These are phyloP conservation scores for Conopomorpha cramerella DNA, from an alignment of 1,140 invertebrate genomes.

Conservation along the genomic window DNA sequence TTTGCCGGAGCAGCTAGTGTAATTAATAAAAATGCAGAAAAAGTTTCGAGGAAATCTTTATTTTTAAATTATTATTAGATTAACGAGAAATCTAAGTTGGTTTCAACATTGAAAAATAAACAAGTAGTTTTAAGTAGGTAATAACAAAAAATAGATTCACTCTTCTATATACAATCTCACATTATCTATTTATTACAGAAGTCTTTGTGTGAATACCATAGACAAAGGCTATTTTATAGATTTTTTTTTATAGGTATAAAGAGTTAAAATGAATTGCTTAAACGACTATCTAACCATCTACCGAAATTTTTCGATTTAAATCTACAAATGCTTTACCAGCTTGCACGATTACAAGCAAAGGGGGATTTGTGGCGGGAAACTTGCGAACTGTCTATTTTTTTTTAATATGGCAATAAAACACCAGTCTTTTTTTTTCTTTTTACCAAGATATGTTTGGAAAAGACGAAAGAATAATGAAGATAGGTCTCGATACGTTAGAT, in stretches of 20 bases:
- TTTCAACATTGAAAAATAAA: conserved; percentile 40
- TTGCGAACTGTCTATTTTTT: background rate
- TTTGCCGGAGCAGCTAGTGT: too few species aligned
- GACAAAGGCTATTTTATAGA: conserved; percentile 12
- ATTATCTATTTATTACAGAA: conserved; percentile 8
- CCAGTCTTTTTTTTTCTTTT: background rate
- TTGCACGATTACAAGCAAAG: conserved; percentile 45
- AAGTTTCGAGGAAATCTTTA: conserved; percentile 30
- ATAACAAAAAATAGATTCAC: conserved; percentile 48
- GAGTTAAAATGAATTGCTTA: too few species aligned
- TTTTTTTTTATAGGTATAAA: too few species aligned
- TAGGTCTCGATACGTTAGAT: too few species aligned
- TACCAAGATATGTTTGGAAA: background rate
- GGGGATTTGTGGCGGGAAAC: conserved; percentile 19
- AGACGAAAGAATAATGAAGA: background rate
- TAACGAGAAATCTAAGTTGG: conserved; percentile 31
- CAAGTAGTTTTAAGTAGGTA: conserved; percentile 33
- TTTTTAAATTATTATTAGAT: conserved; percentile 36
- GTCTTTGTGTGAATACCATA: conserved; percentile 12
- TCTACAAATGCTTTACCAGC: conserved; percentile 57
- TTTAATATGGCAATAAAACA: conserved; percentile 4
- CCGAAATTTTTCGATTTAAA: conserved; percentile 33
- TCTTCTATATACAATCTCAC: conserved; percentile 29
- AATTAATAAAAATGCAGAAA: conserved; percentile 11
- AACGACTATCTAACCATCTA: conserved; percentile 23